Evolutionary conservation across 2,113 vertebrate species (phyloP).

Genomic region (Sigmodon hispidus): DNA sequence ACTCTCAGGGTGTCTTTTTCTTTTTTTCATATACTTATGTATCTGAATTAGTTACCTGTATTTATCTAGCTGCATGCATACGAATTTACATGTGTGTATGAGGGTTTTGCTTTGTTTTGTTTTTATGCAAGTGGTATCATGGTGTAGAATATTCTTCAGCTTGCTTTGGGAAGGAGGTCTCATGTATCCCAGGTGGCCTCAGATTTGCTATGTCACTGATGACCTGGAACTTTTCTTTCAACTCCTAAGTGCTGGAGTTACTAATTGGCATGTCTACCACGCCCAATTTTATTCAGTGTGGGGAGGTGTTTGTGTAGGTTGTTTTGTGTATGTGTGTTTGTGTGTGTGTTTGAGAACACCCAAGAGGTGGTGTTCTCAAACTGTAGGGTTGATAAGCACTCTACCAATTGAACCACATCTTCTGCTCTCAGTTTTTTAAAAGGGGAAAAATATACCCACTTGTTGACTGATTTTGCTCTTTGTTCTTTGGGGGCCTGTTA

Average conservation of each 20-base stretch:
- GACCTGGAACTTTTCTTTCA: background rate
- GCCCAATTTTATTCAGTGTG: background rate
- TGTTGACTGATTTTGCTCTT: too few relatives aligned
- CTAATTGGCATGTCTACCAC: background rate
- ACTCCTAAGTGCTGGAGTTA: background rate
- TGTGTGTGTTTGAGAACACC: background rate
- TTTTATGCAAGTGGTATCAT: conserved; percentile 1
- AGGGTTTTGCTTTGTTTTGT: background rate
- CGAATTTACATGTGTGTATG: background rate
- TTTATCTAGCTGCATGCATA: background rate
- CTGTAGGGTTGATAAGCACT: too few relatives aligned
- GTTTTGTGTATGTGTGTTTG: background rate
- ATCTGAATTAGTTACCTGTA: background rate
- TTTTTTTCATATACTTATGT: background rate
- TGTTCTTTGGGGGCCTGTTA: too few relatives aligned
- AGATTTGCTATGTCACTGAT: background rate
- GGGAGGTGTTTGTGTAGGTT: background rate
- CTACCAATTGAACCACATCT: background rate
- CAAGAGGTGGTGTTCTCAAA: too few relatives aligned
- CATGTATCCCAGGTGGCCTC: background rate
- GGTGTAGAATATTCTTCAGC: background rate
- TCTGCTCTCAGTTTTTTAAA: background rate
- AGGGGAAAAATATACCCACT: background rate
- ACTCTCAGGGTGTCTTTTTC: background rate
- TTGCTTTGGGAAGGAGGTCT: background rate